Evolutionary conservation across 2,113 vertebrate species (phyloP), one percentile per base, ranked within the genome.

Genomic region (Tympanuchus pallidicinctus): DNA sequence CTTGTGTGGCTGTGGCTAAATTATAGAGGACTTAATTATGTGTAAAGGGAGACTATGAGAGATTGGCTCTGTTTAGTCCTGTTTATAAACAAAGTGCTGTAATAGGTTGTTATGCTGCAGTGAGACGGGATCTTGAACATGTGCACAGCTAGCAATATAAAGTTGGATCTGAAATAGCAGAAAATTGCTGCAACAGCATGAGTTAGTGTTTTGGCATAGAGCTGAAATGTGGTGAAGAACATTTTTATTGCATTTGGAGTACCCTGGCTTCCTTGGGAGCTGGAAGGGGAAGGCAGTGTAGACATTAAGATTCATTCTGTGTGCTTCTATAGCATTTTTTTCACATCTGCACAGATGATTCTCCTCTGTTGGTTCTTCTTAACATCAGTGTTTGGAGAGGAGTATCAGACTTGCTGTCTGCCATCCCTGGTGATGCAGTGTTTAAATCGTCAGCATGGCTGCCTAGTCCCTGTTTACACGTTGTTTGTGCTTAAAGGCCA

Each of bases 391-490:
- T 45, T 52, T 67, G 11, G 72, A 45, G 78, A 77, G 65, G 75
- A 47, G 38, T 59, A 42, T 70, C 48, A 90, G 94, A 73, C 77
- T 96, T 84, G 66, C 91, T 97, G 76, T 90, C 92, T 95, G 16
- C 87, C 82, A 5, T 70, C 75, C 36, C 22, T 28, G 5, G 48
- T 67, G 76, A 64, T 76, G 7, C 75, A 83, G 81, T 80, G 28
- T 72, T 86, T 52, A 78, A 54, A 27, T 80, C 92, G 20, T 45
- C 57, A 24, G 79, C 59, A 11, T 56, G 52, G 69, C 77, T 83
- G 75, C 74, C 82, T 79, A 54, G 86, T 72, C 93, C 92, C 94
- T 96, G 7, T 95, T 97, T 94, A 77, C 83, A 8, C 25, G 84
- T 22, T 75, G 70, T 92, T 94, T 73, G 87, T 91, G 67, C 89